A percentile compares a stretch with the other conserved stretches of the same genome.
Evolutionary conservation across 2,888 invertebrate species (phyloP).

Genomic region (Cosmorhoe ocellata): DNA sequence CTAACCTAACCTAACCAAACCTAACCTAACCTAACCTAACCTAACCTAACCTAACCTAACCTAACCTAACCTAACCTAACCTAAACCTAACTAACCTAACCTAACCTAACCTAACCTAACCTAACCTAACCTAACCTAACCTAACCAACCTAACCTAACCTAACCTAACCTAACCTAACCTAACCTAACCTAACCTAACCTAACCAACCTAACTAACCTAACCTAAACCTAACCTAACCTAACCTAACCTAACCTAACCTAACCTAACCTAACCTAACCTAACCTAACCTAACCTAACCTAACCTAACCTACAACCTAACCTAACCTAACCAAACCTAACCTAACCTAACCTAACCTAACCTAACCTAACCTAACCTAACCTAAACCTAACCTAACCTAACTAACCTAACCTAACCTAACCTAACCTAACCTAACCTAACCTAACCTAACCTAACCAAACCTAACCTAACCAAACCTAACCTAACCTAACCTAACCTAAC

Average conservation of each 20-base stretch:
- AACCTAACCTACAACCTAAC: constrained; percentile 24
- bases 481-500: constrained; percentile 23
- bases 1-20: constrained; percentile 25
- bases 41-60: constrained; percentile 24
- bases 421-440: constrained; percentile 11
- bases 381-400: constrained; percentile 10
- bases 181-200: constrained; percentile 17
- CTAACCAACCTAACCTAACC: constrained; percentile 21
- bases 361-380: constrained; percentile 17
- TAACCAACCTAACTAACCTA: constrained; percentile 27
- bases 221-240: constrained; percentile 31
- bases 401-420: constrained; percentile 13
- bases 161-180: constrained; percentile 22
- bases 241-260: constrained; percentile 29
- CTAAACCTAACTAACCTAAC: constrained; percentile 25
- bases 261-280: constrained; percentile 30
- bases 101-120: constrained; percentile 25
- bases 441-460: constrained; percentile 15
- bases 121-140: constrained; percentile 24
- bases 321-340: constrained; percentile 30
- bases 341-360: constrained; percentile 26
- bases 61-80: constrained; percentile 26
- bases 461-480: constrained; percentile 25
- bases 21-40: constrained; percentile 26
- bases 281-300: constrained; percentile 26